These are phyloP conservation scores for Pao palembangensis DNA, from an alignment of 2,113 vertebrate genomes.

Conservation along the genomic window DNA sequence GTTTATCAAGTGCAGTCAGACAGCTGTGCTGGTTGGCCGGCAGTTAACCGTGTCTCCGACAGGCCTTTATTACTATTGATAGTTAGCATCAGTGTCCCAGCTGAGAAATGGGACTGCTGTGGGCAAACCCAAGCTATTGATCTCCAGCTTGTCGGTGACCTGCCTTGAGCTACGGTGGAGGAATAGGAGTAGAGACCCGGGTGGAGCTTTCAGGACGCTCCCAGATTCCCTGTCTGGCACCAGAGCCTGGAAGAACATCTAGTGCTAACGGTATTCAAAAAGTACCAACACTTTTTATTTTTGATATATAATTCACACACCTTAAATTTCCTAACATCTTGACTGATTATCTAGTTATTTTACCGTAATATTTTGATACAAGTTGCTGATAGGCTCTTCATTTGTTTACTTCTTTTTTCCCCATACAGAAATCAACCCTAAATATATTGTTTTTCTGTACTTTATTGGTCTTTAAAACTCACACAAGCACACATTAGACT, in stretches of 20 bases:
- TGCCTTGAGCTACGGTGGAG: constrained; percentile 64
- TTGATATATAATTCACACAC: no score
- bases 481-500: constrained; percentile 56
- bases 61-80: constrained; percentile 83
- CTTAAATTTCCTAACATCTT: no score
- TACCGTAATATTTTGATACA: no score
- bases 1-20: constrained; percentile 79
- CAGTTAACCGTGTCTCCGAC: constrained; percentile 76
- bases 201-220: constrained; percentile 26
- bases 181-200: constrained; percentile 28
- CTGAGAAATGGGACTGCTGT: constrained; percentile 82
- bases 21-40: constrained; percentile 68
- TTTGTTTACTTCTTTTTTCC: constrained; percentile 25
- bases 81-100: constrained; percentile 80
- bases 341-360: no score
- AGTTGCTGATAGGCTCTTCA: constrained; percentile 1
- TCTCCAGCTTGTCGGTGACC: constrained; percentile 70
- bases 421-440: constrained; percentile 20
- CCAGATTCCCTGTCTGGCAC: constrained; percentile 50
- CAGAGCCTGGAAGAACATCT: constrained; percentile 24
- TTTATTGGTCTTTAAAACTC: constrained; percentile 64
- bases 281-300: no score
- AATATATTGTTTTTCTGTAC: constrained; percentile 38
- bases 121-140: constrained; percentile 80
- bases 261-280: constrained; percentile 16